Evolutionary conservation across 2,113 vertebrate species (phyloP).

Genomic region (Dascyllus trimaculatus): DNA sequence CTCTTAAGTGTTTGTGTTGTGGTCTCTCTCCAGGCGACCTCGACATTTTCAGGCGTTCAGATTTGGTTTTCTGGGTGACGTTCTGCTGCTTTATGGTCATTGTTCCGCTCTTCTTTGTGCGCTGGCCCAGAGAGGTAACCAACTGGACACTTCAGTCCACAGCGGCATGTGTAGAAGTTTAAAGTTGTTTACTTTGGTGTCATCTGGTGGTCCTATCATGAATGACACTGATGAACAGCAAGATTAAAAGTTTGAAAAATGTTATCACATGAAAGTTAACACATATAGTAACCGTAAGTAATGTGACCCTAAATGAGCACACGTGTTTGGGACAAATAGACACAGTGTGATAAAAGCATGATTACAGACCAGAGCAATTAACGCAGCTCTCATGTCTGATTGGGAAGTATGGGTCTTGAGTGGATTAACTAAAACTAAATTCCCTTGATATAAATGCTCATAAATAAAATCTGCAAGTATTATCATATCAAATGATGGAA

Average conservation of each 20-base stretch:
- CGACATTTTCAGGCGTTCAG: conserved; percentile 84
- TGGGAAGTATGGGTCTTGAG: too few relatives aligned
- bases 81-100: conserved; percentile 87
- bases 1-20: neutral
- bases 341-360: too few relatives aligned
- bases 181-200: neutral
- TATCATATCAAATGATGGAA: too few relatives aligned
- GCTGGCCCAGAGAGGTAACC: conserved; percentile 91
- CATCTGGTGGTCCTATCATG: neutral
- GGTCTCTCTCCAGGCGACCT: conserved; percentile 86
- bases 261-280: too few relatives aligned
- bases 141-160: neutral
- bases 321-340: too few relatives aligned
- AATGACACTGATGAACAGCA: neutral
- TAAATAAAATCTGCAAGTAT: too few relatives aligned
- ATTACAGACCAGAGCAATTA: too few relatives aligned
- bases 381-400: too few relatives aligned
- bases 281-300: too few relatives aligned
- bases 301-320: too few relatives aligned
- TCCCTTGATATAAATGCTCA: too few relatives aligned
- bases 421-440: too few relatives aligned
- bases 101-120: conserved; percentile 88
- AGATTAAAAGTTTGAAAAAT: neutral
- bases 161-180: neutral
- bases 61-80: conserved; percentile 92